phyloP scores from a whole-genome alignment of 1,140 invertebrate species.

The Oedothorax gibbosus region DNA sequence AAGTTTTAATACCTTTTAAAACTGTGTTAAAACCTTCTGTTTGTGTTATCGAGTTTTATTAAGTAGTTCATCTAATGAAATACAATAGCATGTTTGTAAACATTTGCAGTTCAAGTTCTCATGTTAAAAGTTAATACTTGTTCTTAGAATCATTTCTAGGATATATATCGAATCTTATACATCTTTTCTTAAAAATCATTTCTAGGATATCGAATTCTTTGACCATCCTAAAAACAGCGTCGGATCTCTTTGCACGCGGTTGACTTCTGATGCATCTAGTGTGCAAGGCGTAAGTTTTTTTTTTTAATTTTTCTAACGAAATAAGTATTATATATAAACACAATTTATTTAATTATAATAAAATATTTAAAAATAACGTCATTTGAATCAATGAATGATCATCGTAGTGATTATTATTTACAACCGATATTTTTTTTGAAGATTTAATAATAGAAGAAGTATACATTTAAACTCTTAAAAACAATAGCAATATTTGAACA shows the following conservation, averaged over 20 bases:
- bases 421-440: no score
- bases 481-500: no score
- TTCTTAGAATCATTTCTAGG: no score
- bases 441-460: no score
- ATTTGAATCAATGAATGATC: neutral
- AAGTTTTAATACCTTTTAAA: no score
- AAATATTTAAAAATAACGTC: neutral
- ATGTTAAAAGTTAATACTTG: no score
- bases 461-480: no score
- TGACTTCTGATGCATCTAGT: conserved; percentile 82
- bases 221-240: conserved; percentile 81
- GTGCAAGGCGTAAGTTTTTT: conserved; percentile 78
- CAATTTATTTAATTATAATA: neutral
- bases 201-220: conserved; percentile 85
- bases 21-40: no score
- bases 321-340: neutral
- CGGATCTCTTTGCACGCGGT: conserved; percentile 80
- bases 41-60: no score
- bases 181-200: neutral
- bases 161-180: neutral
- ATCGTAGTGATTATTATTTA: neutral
- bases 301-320: neutral
- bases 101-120: no score
- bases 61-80: no score
- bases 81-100: no score